Conservation (phyloP, 2,797 vertebrate genomes). For the Pipistrellus nathusii region DNA sequence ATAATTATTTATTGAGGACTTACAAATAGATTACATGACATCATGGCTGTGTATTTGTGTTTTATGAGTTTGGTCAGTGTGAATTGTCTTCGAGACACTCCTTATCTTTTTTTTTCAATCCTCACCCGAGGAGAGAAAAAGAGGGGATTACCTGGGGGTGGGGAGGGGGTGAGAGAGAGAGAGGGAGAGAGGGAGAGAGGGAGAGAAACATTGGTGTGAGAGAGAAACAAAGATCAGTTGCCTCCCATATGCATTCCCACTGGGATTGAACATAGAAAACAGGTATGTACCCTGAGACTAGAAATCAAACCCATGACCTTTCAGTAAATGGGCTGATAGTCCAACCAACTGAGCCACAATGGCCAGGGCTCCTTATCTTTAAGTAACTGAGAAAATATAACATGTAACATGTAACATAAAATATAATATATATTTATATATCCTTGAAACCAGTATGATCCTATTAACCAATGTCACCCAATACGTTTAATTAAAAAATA, state of each 20-base stretch:
- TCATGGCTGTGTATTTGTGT: background rate
- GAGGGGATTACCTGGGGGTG: too few species aligned
- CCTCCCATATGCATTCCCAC: background rate
- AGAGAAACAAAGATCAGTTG: background rate
- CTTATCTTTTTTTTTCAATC: background rate
- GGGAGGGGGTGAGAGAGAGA: too few species aligned
- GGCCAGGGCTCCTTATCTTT: background rate
- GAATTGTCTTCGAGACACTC: background rate
- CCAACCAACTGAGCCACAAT: background rate
- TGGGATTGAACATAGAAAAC: too few species aligned
- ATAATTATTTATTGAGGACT: slow-evolving; percentile 23
- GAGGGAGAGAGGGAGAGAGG: background rate
- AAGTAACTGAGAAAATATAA: slow-evolving; percentile 23
- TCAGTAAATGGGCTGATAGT: background rate
- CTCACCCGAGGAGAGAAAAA: background rate
- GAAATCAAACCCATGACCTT: background rate
- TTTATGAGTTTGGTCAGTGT: background rate
- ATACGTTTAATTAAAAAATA: background rate
- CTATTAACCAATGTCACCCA: background rate
- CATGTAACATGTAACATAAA: too few species aligned
- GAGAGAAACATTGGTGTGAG: background rate
- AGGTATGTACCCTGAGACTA: background rate
- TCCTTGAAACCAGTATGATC: background rate
- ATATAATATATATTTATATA: too few species aligned
- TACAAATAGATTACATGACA: background rate